Base-by-base conservation (phyloP, 2,113 vertebrate genomes). In the Limnothrissa miodon region DNA sequence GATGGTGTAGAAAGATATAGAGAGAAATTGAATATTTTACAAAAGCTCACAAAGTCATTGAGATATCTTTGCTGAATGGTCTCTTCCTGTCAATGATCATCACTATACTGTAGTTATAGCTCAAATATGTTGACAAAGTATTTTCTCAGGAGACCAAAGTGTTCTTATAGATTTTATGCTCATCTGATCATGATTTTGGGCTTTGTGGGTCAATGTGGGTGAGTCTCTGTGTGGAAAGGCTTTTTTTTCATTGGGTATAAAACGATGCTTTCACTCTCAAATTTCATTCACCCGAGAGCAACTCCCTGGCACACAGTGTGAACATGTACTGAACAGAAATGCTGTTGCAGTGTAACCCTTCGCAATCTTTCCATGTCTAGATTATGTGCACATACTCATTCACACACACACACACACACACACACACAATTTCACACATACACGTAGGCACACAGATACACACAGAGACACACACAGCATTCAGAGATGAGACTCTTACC, bases 401-500 rank as follows among this genome's bases (percentile, higher is more conserved):
- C 56, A 62, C 56, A 66, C 59, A 62, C 59, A 62, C 45, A 36
- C 13, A 36, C 79, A 80, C 46, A 29, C 42, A 80, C 79, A 46
- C 44, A 80, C 44, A 80, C 15, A 25, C 44, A 83, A 19, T 9
- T n/a, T n/a, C n/a, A 83, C 78, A 66, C n/a, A 82, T 19, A 11
- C 5, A 39, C n/a, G 29, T 80, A 66, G 15, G 48, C 80, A 53
- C 80, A 81, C 46, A 53, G 46, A 81, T 29, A 53, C 53, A 42
- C 51, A 39, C 36, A 66, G 53, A 81, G 51, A 56, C 13, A 56
- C n/a, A 62, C 39, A 33, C 3, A 19, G 84, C 78, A 84, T 78
- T 45, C 11, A 78, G 15, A 23, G 25, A 78, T 53, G 25, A 33
- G n/a, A 81, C 59, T 59, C n/a, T 36, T 17, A 15, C 33, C 21